Evolutionary conservation across 2,888 invertebrate species (phyloP).

Genomic region (Teleogryllus oceanicus): DNA sequence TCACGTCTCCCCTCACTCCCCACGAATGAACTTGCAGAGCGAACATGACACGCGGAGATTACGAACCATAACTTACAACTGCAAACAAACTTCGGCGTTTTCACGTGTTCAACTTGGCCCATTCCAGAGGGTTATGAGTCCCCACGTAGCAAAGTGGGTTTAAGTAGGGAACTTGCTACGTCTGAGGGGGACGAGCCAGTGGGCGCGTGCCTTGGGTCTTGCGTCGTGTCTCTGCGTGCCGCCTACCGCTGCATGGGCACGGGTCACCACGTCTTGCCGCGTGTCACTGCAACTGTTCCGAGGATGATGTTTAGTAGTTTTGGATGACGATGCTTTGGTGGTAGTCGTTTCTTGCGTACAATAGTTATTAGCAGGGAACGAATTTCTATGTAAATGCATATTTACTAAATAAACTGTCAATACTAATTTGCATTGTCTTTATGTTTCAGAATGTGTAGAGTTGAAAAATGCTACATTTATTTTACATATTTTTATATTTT

Average conservation of each 20-base stretch:
- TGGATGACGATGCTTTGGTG: too few relatives aligned
- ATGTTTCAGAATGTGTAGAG: neutral
- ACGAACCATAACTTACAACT: constrained; percentile 18
- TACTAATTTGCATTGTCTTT: too few relatives aligned
- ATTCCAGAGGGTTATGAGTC: neutral
- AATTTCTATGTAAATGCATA: neutral
- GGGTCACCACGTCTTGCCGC: too few relatives aligned
- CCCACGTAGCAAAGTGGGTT: constrained; percentile 18
- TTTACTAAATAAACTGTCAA: too few relatives aligned
- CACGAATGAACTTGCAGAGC: neutral
- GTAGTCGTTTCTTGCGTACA: too few relatives aligned
- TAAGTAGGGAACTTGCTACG: neutral
- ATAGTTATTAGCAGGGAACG: neutral
- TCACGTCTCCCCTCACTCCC: neutral
- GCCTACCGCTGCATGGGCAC: too few relatives aligned
- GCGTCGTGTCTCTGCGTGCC: too few relatives aligned
- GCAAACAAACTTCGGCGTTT: constrained; percentile 1
- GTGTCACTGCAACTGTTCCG: too few relatives aligned
- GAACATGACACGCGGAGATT: constrained; percentile 9
- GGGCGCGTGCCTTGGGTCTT: too few relatives aligned
- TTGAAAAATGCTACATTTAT: neutral
- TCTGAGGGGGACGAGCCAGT: too few relatives aligned
- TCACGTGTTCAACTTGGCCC: neutral
- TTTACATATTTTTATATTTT: neutral
- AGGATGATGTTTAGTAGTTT: too few relatives aligned